Base-by-base conservation (phyloP, 2,888 invertebrate genomes). In the Galerucella calmariensis region DNA sequence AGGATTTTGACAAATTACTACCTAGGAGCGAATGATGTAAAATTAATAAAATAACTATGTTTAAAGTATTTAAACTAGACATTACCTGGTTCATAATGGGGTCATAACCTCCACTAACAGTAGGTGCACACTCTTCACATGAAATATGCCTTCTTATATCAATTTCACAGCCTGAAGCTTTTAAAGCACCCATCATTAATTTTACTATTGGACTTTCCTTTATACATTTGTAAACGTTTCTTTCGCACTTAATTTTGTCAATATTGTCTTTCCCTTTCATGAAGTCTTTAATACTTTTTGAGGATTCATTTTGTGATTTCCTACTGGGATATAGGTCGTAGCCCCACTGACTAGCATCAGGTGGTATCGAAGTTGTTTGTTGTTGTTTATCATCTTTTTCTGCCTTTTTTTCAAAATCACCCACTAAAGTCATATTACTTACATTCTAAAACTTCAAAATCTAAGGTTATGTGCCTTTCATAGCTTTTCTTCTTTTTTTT, bases 91-190 rank as follows among this genome's bases (percentile, higher is more conserved):
- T 96, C 35, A 92, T 85, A 79, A 92, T 90, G 12, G 95, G 93
- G 88, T 97, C 97, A 87, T 95, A 98, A 16, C 98, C 98, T 41
- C 98, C 98, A 82, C 93, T 96, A 0, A 98, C 95, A 10, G 91
- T 89, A 12, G 90, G 88, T 83, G 94, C 93, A 88, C 98, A 98
- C 24, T 94, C 92, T 89, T 98, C 98, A 89, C 98, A 98, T 0
- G 95, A 93, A 79, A 98, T 93, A 85, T 98, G 97, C 74, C 98
- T 91, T 59, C 94, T 88, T 41, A 97, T 90, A 84, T 97, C 95
- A 73, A 98, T 88, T 46, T 93, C 91, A 87, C 95, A 95, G 83
- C 95, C 95, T 77, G 94, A 92, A 82, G 91, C 90, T 84, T 92
- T 94, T 11, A 97, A 87, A 14, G 97, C 97, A 69, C 92, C 93